Conservation (phyloP, 2,888 invertebrate species). For the Malacosoma neustria region DNA sequence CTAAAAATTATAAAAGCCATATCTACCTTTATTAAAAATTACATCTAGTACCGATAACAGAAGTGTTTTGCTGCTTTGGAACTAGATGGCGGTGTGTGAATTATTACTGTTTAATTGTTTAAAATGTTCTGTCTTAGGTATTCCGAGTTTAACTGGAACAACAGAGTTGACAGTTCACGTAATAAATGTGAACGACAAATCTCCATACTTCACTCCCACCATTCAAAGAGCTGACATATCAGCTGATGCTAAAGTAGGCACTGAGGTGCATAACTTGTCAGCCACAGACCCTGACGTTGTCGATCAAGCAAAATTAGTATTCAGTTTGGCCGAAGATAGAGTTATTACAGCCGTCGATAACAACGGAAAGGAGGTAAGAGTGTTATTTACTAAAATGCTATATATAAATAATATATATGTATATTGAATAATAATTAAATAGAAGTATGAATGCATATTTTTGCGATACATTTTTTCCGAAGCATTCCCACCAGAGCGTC, state of each 20-base stretch:
- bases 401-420: no score
- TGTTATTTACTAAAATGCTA: background rate
- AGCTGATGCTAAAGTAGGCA: constrained; percentile 84
- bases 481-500: no score
- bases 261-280: constrained; percentile 80
- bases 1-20: no score
- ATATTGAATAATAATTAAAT: no score
- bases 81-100: no score
- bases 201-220: constrained; percentile 86
- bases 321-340: constrained; percentile 77
- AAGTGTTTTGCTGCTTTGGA: no score
- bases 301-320: constrained; percentile 79
- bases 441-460: no score
- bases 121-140: no score
- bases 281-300: constrained; percentile 88
- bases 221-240: constrained; percentile 87
- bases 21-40: no score
- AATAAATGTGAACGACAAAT: constrained; percentile 90
- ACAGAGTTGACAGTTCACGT: constrained; percentile 86
- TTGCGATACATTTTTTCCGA: no score
- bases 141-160: constrained; percentile 87
- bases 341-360: constrained; percentile 87
- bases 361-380: constrained; percentile 82
- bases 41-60: no score
- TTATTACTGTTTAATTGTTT: no score